Base-by-base conservation (phyloP, 2,888 invertebrate genomes). In the Nemoura dubitans region DNA sequence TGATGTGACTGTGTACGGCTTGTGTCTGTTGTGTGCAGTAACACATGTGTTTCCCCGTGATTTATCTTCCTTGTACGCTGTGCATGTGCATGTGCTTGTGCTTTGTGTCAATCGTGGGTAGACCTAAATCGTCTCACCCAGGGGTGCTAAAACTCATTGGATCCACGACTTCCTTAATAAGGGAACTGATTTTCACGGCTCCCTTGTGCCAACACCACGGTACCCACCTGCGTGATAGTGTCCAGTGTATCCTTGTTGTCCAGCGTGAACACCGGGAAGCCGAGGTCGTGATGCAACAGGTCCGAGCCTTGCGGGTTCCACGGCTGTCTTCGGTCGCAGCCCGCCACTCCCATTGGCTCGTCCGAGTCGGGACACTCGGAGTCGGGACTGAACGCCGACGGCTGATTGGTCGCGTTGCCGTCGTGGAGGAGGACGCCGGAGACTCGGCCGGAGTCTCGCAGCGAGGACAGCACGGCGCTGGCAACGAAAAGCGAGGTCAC, bases 281-380 rank as follows among this genome's bases (percentile, higher is more conserved):
- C 87, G 87, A 88, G 96, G 90, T 98, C 95, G 89, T 95, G 94
- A 89, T 95, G 94, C 89, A 98, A 91, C 21, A 98, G 92, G 0
- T 95, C 95, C 21, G 95, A 95, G 10, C 97, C 98, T 89, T 92
- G 91, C 21, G 94, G 94, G 92, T 98, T 98, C 98, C 98, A 98
- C 0, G 93, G 93, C 27, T 91, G 90, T 0, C 89, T 89, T 14
- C 92, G 90, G 87, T 94, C 92, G 80, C 94, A 93, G 85, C 87
- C 42, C 83, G 92, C 90, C 0, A 93, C 88, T 28, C 92, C 94
- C 87, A 95, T 59, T 14, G 59, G 59, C 59, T 59, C 96, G 89
- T 94, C 94, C 90, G 95, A 94, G 92, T 98, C 98, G 0, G 98
- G 98, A 91, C 98, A 98, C 59, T 93, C 93, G 85, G 95, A 94